Base-by-base conservation (phyloP, 1,140 invertebrate genomes). In the Leucophenga varia region DNA sequence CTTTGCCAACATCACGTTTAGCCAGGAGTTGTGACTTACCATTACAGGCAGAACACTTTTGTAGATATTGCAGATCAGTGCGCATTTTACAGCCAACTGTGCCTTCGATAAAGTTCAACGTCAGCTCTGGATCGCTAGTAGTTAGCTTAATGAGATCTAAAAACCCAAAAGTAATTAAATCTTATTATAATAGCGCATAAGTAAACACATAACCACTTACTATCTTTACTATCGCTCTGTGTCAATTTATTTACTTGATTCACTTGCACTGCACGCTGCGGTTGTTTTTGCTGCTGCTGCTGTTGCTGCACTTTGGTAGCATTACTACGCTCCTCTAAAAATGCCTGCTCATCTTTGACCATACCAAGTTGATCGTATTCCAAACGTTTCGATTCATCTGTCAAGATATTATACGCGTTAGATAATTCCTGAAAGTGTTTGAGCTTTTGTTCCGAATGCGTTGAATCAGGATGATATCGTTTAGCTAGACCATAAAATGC, bases 381-480 rank as follows among this genome's bases (percentile, higher is more conserved):
- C 22, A 82, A 77, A 43, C 86, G 78, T 70, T 91, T 91, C 17
- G 86, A 88, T 3, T 84, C 80, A 73, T 94, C 89, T 3, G 86
- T 89, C 2, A 94, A 75, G 52, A 94, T 84, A 40, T 86, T 86
- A 64, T 93, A 94, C 0, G 91, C 91, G 78, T 93, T 90, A 8
- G 89, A 88, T 10, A 93, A 81, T 75, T 92, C 90, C 73, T 94
- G 93, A 69, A 94, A 95, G 52, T 87, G 89, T 31, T 81, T 83
- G 58, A 91, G 86, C 61, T 90, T 86, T 57, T 88, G 52, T 32
- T 65, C 58, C 3, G 61, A 57, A 81, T 67, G 82, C 81, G 55
- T 85, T 80, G 86, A 87, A 77, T 83, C 71, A 61, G 86, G 86
- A 77, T 87, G 86, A 72, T 86, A 84, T 37, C 82, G 80, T 42